A percentile compares a stretch with the other conserved stretches of the same genome.
phyloP scores from a whole-genome alignment of 2,888 invertebrate species.

The Leptopilina myrica region DNA sequence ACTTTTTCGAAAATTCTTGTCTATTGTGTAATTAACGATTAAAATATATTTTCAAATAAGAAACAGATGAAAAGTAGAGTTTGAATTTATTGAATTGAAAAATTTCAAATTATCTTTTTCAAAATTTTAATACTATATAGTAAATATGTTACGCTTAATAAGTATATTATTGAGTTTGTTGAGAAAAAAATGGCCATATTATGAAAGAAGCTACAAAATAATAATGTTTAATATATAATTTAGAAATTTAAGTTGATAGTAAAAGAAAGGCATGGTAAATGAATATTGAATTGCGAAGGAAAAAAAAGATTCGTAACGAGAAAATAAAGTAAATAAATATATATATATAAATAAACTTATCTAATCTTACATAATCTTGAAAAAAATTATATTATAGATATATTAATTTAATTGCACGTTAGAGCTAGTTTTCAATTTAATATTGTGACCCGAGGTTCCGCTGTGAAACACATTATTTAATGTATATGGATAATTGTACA shows the following conservation, averaged over 20 bases:
- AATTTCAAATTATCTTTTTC: neutral
- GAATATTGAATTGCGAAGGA: conserved; percentile 1
- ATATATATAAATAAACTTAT: conserved; percentile 18
- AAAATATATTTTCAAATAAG: too few species aligned
- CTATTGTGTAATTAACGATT: too few species aligned
- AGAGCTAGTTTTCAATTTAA: conserved; percentile 30
- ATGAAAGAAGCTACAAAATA: conserved; percentile 30
- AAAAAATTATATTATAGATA: neutral
- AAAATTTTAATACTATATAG: neutral
- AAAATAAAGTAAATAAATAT: conserved; percentile 17
- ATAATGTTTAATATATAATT: conserved; percentile 17
- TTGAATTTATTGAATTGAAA: too few species aligned
- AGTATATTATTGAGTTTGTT: conserved; percentile 24
- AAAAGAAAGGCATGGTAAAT: conserved; percentile 7
- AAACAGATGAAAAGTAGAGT: too few species aligned
- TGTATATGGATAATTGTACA: conserved; percentile 60
- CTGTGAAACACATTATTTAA: conserved; percentile 49
- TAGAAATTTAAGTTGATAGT: conserved; percentile 23
- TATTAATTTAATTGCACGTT: conserved; percentile 32
- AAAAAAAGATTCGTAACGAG: conserved; percentile 28
- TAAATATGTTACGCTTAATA: neutral
- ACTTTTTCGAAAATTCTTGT: too few species aligned
- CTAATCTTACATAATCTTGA: conserved; percentile 20
- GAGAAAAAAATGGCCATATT: conserved; percentile 25
- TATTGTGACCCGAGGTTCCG: conserved; percentile 46